Evolutionary conservation across 2,113 vertebrate species (phyloP).

Genomic region (Microcebus jonahi): DNA sequence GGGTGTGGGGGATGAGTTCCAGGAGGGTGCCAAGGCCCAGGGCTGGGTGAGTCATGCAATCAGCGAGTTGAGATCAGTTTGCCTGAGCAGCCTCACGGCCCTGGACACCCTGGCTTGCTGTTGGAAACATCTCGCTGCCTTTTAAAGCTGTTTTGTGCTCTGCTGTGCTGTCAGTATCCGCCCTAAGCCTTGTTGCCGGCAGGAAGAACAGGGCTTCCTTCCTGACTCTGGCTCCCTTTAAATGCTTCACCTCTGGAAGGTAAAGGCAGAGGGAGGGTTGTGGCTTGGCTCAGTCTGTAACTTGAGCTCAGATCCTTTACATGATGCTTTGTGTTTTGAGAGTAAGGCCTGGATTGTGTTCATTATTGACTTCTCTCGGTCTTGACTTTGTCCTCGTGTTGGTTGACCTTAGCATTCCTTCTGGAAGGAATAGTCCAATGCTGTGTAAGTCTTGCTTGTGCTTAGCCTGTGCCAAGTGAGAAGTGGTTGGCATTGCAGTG

Average conservation of each 20-base stretch:
- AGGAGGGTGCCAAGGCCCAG: neutral
- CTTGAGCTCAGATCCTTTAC: neutral
- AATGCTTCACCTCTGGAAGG: neutral
- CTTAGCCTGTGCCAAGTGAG: neutral
- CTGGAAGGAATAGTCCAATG: neutral
- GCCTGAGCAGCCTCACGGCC: neutral
- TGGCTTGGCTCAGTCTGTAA: neutral
- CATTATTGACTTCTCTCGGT: neutral
- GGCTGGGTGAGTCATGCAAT: rapidly evolving
- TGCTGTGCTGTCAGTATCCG: rapidly evolving
- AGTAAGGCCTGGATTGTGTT: neutral
- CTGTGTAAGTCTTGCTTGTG: neutral
- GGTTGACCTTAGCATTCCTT: neutral
- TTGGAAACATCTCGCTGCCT: neutral
- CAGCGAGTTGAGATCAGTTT: neutral
- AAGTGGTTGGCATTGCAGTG: neutral
- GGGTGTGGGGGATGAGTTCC: neutral
- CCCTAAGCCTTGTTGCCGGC: rapidly evolving
- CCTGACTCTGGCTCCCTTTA: neutral
- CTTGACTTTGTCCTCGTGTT: neutral
- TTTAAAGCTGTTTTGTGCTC: rapidly evolving
- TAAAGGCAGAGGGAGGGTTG: neutral
- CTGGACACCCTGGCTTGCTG: neutral
- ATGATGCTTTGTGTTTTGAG: neutral
- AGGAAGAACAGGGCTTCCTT: too few relatives aligned